Evolutionary conservation across 2,113 vertebrate species (phyloP).

Genomic region (Genyomyrus donnyi): DNA sequence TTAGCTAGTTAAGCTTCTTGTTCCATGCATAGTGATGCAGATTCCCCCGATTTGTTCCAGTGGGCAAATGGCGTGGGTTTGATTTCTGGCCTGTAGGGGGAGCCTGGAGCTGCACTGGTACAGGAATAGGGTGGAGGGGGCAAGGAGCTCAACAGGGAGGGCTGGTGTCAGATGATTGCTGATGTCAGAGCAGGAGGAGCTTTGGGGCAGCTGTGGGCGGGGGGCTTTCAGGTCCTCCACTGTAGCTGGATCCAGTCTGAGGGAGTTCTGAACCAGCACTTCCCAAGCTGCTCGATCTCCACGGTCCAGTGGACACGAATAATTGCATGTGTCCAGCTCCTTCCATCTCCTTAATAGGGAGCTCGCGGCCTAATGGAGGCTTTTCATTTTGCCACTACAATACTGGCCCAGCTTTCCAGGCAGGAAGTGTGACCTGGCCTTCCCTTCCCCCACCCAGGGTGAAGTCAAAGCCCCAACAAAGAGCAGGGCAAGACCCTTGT

Average conservation of each 20-base stretch:
- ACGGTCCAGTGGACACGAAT: conserved; percentile 54
- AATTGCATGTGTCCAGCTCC: conserved; percentile 60
- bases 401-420: not conserved
- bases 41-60: not conserved
- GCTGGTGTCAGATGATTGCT: not conserved
- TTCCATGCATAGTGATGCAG: not conserved
- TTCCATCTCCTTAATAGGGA: conserved; percentile 50
- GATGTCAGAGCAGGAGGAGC: conserved; percentile 24
- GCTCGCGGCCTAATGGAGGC: conserved; percentile 44
- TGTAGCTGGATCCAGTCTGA: conserved; percentile 9
- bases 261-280: conserved; percentile 40
- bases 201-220: conserved; percentile 12
- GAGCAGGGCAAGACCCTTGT: too few species aligned
- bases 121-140: not conserved
- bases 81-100: not conserved
- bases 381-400: conserved; percentile 27
- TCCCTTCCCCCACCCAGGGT: not conserved
- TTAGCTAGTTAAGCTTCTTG: not conserved
- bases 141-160: not conserved
- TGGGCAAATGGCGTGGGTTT: not conserved
- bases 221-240: not conserved
- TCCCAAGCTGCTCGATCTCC: conserved; percentile 38
- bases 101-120: not conserved
- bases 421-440: not conserved
- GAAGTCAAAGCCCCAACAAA: not conserved